Evolutionary conservation across 2,888 invertebrate species (phyloP).

Genomic region (Andrena haemorrhoa): DNA sequence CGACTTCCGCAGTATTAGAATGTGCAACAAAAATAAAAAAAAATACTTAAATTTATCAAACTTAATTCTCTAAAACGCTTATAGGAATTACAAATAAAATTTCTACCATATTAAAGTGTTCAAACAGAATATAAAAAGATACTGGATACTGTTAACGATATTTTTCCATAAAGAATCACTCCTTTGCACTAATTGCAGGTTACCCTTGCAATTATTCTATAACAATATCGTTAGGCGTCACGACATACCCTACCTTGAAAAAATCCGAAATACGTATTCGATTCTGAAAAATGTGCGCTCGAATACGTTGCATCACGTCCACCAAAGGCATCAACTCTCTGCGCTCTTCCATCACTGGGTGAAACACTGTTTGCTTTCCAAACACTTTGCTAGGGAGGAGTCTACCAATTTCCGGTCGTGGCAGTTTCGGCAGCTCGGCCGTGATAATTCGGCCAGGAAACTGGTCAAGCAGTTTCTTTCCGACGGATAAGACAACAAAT

Average conservation of each 20-base stretch:
- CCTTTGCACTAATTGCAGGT: no score
- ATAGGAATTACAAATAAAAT: no score
- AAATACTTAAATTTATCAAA: no score
- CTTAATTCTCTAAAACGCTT: no score
- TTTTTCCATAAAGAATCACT: no score
- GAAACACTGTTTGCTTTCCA: conserved; percentile 86
- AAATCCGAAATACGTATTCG: conserved; percentile 89
- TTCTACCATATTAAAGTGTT: no score
- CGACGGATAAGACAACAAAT: neutral
- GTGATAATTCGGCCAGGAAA: conserved; percentile 89
- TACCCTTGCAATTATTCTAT: no score
- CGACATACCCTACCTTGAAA: conserved; percentile 86
- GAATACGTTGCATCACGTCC: conserved; percentile 88
- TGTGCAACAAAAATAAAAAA: no score
- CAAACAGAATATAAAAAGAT: no score
- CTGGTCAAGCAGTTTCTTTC: conserved; percentile 86
- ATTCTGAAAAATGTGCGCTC: conserved; percentile 88
- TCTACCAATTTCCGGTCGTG: conserved; percentile 88
- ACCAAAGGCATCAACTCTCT: conserved; percentile 86
- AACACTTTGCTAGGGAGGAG: conserved; percentile 86
- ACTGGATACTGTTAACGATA: no score
- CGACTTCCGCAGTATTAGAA: no score
- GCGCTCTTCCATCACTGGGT: conserved; percentile 86
- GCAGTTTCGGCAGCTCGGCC: conserved; percentile 89
- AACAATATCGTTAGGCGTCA: neutral